Conservation (phyloP, 2,113 vertebrate genomes). For the Tenebrosternarchus preto region DNA sequence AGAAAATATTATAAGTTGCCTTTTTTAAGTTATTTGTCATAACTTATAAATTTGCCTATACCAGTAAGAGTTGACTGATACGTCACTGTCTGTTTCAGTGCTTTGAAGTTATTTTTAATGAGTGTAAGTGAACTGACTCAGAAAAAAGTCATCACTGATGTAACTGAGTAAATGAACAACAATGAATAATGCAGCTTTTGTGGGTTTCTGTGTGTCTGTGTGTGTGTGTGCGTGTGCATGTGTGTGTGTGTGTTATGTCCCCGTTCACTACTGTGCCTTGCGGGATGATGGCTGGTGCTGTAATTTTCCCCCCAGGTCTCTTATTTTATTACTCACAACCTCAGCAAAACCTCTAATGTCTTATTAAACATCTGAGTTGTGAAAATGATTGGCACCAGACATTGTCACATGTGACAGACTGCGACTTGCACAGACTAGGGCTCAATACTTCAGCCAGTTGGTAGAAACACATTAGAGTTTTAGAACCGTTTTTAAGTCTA, state of each 20-base stretch:
- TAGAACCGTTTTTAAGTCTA: no score
- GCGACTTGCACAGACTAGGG: neutral
- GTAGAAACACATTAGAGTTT: no score
- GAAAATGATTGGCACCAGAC: constrained; percentile 72
- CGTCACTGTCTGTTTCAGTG: no score
- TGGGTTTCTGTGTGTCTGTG: no score
- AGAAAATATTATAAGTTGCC: no score
- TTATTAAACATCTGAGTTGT: constrained; percentile 70
- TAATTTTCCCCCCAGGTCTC: constrained; percentile 53
- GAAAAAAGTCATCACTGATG: constrained; percentile 10
- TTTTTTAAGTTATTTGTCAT: no score
- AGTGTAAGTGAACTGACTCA: neutral
- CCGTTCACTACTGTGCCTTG: constrained; percentile 57
- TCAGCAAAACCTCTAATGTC: constrained; percentile 65
- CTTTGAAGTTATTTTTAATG: constrained; percentile 9
- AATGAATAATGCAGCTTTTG: constrained; percentile 41
- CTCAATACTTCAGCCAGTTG: neutral
- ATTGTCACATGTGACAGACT: constrained; percentile 42
- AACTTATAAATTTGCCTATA: no score
- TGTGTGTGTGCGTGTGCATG: constrained; percentile 47
- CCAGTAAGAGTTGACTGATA: no score
- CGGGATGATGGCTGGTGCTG: constrained; percentile 63
- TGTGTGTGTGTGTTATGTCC: constrained; percentile 52
- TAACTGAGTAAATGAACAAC: constrained; percentile 33
- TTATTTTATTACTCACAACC: constrained; percentile 73